Conservation (phyloP, 2,113 vertebrate genomes). For the Suncus etruscus region DNA sequence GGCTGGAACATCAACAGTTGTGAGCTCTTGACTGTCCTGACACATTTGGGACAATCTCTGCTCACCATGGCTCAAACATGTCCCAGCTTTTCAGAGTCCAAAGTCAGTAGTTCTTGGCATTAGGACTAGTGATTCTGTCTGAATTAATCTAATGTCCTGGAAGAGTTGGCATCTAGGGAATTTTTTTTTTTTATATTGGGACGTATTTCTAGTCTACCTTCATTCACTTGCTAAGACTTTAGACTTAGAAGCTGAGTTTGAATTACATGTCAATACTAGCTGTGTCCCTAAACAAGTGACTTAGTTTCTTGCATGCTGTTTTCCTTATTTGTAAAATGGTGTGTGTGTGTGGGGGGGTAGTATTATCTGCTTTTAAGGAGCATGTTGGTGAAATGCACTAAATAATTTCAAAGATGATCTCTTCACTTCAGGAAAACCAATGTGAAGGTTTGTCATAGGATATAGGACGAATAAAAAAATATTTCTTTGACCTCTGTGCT, state of each 20-base stretch:
- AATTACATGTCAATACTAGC: not conserved
- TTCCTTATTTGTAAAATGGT: not conserved
- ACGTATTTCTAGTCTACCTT: not conserved
- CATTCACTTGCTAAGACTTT: slow-evolving; percentile 1
- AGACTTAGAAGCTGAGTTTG: not conserved
- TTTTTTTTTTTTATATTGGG: not conserved
- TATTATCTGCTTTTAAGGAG: no score
- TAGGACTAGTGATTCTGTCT: not conserved
- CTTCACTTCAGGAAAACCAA: not conserved
- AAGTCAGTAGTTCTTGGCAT: not conserved
- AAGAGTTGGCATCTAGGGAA: not conserved
- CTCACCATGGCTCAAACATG: not conserved
- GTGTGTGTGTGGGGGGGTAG: no score
- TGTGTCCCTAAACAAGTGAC: not conserved
- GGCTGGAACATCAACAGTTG: not conserved
- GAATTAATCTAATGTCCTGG: not conserved
- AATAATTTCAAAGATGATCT: not conserved
- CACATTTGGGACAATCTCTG: not conserved
- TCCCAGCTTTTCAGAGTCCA: not conserved
- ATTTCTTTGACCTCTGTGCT: not conserved
- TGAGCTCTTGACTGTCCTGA: not conserved
- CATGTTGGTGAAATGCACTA: not conserved
- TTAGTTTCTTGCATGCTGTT: not conserved
- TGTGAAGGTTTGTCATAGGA: not conserved
- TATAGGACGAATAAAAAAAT: not conserved